Conservation (phyloP, 2,888 invertebrate species). For the Poecilobothrus nobilitatus region DNA sequence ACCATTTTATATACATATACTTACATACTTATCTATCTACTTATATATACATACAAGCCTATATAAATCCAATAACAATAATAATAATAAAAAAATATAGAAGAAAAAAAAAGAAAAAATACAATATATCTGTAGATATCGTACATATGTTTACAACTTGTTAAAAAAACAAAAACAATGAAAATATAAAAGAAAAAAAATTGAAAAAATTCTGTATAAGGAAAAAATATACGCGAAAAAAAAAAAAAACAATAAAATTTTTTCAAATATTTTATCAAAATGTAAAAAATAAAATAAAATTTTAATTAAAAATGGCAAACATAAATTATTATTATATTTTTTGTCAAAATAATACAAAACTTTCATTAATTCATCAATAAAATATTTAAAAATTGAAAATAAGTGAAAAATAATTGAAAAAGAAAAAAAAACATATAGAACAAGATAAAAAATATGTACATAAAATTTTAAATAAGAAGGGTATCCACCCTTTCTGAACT, state of each 20-base stretch:
- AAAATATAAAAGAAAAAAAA: background rate
- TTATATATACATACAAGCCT: too few relatives aligned
- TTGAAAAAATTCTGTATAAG: background rate
- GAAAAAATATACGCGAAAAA: background rate
- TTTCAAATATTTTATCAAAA: background rate
- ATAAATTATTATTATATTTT: too few relatives aligned
- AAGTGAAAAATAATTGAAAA: too few relatives aligned
- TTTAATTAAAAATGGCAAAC: background rate
- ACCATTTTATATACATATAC: background rate
- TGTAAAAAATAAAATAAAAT: background rate
- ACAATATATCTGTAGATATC: background rate
- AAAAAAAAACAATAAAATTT: background rate
- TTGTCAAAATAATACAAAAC: background rate
- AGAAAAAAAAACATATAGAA: too few relatives aligned
- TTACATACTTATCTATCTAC: too few relatives aligned
- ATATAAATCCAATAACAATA: too few relatives aligned
- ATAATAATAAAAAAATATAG: too few relatives aligned
- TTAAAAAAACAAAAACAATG: background rate
- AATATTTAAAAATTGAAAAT: background rate
- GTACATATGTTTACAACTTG: conserved; percentile 6
- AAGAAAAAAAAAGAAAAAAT: too few relatives aligned
- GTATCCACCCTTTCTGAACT: background rate
- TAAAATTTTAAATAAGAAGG: background rate
- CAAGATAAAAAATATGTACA: background rate
- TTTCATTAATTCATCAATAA: background rate